These are phyloP conservation scores for Phasia obesa DNA, from an alignment of 2,888 invertebrate genomes.

Conservation along the genomic window DNA sequence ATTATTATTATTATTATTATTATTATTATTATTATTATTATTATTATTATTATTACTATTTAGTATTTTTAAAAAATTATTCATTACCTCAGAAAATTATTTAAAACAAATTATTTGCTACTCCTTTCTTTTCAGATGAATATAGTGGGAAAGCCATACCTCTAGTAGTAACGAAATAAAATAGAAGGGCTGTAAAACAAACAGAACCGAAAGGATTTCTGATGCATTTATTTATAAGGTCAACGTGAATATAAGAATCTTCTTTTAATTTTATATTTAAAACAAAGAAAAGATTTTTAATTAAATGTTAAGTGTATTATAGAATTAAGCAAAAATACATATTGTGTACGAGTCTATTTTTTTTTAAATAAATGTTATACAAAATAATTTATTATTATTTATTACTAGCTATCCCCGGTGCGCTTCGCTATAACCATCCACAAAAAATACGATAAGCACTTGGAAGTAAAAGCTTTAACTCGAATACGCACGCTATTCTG, in stretches of 20 bases:
- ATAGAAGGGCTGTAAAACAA: not conserved
- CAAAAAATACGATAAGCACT: too few relatives aligned
- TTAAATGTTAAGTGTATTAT: constrained; percentile 41
- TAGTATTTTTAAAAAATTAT: not conserved
- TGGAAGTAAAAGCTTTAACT: too few relatives aligned
- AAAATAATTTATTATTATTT: not conserved
- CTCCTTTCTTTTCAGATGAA: constrained; percentile 73
- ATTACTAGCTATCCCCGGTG: too few relatives aligned
- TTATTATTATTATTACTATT: too few relatives aligned
- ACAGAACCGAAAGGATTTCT: constrained; percentile 13
- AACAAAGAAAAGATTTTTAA: constrained; percentile 33
- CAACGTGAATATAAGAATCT: constrained; percentile 12
- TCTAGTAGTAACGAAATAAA: constrained; percentile 71
- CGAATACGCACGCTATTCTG: too few relatives aligned
- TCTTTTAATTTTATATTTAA: constrained; percentile 27
- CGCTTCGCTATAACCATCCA: too few relatives aligned
- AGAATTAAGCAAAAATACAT: constrained; percentile 9
- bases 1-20: too few relatives aligned
- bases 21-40: too few relatives aligned
- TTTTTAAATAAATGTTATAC: constrained; percentile 58
- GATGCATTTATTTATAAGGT: constrained; percentile 64
- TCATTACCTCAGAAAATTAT: not conserved
- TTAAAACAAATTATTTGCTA: not conserved
- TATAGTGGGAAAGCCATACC: constrained; percentile 76
- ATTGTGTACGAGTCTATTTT: constrained; percentile 53